Conservation (phyloP, 2,888 invertebrate genomes). For the Pomacea canaliculata region DNA sequence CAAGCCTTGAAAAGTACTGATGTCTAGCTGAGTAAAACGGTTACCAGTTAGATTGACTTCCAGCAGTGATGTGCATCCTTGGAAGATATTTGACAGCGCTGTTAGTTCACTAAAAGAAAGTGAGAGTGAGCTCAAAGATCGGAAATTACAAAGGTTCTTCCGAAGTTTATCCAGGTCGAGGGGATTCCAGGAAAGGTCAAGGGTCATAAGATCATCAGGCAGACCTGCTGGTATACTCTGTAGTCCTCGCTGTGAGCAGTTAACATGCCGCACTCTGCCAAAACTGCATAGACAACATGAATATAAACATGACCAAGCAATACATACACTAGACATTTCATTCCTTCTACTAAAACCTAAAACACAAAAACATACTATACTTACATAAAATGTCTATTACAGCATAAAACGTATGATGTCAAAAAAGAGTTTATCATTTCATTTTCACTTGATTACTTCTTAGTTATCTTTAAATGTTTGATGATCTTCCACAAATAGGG, state of each 20-base stretch:
- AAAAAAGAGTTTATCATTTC: too few relatives aligned
- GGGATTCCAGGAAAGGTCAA: constrained; percentile 31
- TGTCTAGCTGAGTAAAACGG: constrained; percentile 19
- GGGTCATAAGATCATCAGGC: constrained; percentile 24
- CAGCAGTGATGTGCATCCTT: constrained; percentile 16
- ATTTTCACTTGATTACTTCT: too few relatives aligned
- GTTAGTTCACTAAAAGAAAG: constrained; percentile 26
- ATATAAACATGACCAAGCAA: background rate
- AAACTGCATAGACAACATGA: constrained; percentile 5
- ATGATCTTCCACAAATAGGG: too few relatives aligned
- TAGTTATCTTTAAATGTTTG: too few relatives aligned
- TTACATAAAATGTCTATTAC: too few relatives aligned
- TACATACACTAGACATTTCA: too few relatives aligned
- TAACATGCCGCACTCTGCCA: constrained; percentile 26
- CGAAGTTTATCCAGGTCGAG: constrained; percentile 16
- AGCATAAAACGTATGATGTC: too few relatives aligned
- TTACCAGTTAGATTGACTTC: constrained; percentile 31
- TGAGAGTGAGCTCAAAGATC: constrained; percentile 23
- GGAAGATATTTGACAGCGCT: constrained; percentile 17
- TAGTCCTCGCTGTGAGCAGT: constrained; percentile 31
- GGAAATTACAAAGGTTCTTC: constrained; percentile 21
- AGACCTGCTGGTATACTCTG: constrained; percentile 23
- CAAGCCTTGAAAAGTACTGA: constrained; percentile 26
- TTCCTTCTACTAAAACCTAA: too few relatives aligned
- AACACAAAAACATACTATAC: too few relatives aligned